Evolutionary conservation across 1,140 invertebrate species (phyloP), one percentile per base, ranked within the genome.

Genomic region (Microplitis demolitor): DNA sequence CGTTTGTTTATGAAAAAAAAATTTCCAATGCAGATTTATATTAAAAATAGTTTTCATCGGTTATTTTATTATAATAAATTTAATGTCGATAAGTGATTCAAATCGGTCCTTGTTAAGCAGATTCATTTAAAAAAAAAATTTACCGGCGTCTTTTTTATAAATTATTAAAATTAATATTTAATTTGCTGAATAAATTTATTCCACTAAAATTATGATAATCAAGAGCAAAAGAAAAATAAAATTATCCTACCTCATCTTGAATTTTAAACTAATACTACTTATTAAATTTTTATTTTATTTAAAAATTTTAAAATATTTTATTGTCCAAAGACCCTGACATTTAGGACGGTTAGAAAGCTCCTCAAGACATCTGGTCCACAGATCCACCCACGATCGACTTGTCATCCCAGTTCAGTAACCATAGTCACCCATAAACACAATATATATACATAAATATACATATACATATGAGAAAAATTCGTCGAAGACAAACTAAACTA

Each of bases 281-380:
- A 45, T 45, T 9, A 45, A 11, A 45, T 45, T 8, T 3, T 0
- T 6, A 9, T 45, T 45, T 45, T 45, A 45, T 45, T 45, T 45
- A 45, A 50, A 34, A n/a, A 1, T 62, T 56, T 64, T 16, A 16
- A 56, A 56, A 53, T 24, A 14, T 71, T 58, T 71, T 71, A 66
- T 71, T 71, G 69, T 71, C 45, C 69, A 54, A 60, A 54, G 67
- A 56, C 16, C 14, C 37, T 53, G 34, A 35, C 33, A 37, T 16
- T 34, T 63, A n/a, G 35, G 16, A 50, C 39, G 61, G 39, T 70
- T 71, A 53, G 63, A 61, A 66, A 34, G 37, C 16, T 37, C 39
- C n/a, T 61, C 51, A 63, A 50, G 72, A 77, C 74, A 77, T 77
- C 74, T 77, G 76, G 74, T 51, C 34, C 58, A 45, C 76, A 77